Conservation (phyloP, 2,888 invertebrate genomes). For the Tetragonula carbonaria region DNA sequence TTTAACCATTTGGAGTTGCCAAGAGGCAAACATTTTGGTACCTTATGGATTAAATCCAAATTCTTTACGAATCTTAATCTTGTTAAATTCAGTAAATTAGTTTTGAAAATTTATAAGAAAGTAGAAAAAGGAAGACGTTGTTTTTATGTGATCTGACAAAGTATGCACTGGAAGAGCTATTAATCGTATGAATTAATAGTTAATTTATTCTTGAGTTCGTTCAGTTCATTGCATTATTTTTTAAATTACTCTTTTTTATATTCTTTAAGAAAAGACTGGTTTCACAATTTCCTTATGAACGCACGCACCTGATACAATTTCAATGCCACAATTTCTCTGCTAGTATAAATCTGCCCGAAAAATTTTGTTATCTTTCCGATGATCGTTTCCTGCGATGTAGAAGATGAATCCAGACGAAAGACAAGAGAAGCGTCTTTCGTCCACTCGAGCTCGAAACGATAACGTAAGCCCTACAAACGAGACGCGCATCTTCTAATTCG, state of each 20-base stretch:
- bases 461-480: conserved; percentile 49
- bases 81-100: not conserved
- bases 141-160: not conserved
- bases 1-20: too few relatives aligned
- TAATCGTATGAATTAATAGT: too few relatives aligned
- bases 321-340: not conserved
- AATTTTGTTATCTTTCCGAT: not conserved
- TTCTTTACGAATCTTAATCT: not conserved
- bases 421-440: not conserved
- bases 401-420: not conserved
- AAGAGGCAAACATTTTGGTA: too few relatives aligned
- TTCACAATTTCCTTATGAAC: too few relatives aligned
- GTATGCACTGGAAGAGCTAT: not conserved
- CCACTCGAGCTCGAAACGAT: not conserved
- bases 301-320: too few relatives aligned
- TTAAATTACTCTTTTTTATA: too few relatives aligned
- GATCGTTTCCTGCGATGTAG: not conserved
- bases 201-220: too few relatives aligned
- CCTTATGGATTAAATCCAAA: too few relatives aligned
- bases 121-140: not conserved
- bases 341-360: not conserved
- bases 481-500: conserved; percentile 40
- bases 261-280: too few relatives aligned
- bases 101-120: not conserved
- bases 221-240: too few relatives aligned